Base-by-base conservation (phyloP, 2,113 vertebrate species). In the Platichthys stellatus region DNA sequence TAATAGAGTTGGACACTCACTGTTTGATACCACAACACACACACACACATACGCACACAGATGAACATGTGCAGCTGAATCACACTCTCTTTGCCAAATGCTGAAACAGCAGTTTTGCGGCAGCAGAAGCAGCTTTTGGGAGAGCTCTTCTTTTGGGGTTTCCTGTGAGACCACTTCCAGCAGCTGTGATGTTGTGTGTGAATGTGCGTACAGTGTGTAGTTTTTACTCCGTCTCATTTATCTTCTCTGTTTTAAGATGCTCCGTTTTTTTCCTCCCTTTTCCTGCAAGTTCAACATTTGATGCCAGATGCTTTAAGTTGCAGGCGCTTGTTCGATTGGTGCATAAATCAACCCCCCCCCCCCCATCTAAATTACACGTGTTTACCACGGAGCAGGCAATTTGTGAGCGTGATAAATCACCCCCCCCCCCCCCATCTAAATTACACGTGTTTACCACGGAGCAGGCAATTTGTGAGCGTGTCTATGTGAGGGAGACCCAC, bases 1-100 rank as follows among this genome's bases (percentile, higher is more conserved):
- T 90, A 88, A 90, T 76, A 74, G 61, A 23, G 58, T 73, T 88
- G 76, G 82, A 86, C 86, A 63, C 72, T 89, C 64, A 18, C 63
- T 76, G 65, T 75, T 76, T 70, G 67, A 81, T 66, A 67, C 69
- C 69, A 62, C 60, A 69, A 78, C 70, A 26, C 69, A 78, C 61
- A 65, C 53, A 56, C 72, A 78, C 70, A 26, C 69, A 78, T 54
- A 65, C 53, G 67, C 31, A 61, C 70, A 69, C 43, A 45, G 1
- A 80, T 17, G 58, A 49, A 69, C 69, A 53, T 26, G 43, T 63
- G 68, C 80, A 69, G 61, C 77, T 74, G 76, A 88, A 62, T 65
- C 69, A 59, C 69, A 67, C 64, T 62, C 14, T 6, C 59, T 59
- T 15, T 56, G 43, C 18, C 57, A 40, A 57, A 61, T 79, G 77